Evolutionary conservation across 2,888 invertebrate genomes (phyloP).

Genomic region (Junonia oenone): DNA sequence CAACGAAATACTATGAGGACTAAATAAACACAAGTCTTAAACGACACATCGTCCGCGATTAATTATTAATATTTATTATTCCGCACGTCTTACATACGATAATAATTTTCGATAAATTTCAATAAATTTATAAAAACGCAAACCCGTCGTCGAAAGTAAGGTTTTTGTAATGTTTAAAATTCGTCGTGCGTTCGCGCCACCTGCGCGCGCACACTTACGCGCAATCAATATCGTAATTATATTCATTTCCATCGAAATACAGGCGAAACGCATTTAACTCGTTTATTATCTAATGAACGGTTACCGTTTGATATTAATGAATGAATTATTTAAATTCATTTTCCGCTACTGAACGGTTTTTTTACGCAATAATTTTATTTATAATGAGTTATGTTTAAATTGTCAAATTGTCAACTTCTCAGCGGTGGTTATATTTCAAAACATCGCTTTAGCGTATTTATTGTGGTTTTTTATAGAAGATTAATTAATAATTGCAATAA

Average conservation of each 20-base stretch:
- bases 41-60: too few relatives aligned
- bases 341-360: not conserved
- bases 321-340: not conserved
- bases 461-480: not conserved
- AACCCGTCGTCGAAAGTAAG: not conserved
- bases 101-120: conserved; percentile 22
- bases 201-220: conserved; percentile 33
- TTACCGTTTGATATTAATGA: not conserved
- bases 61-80: conserved; percentile 19
- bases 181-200: conserved; percentile 27
- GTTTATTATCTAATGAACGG: conserved; percentile 1
- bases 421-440: not conserved
- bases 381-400: not conserved
- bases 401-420: not conserved
- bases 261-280: not conserved
- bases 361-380: not conserved
- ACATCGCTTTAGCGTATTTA: not conserved
- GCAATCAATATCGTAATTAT: conserved; percentile 39
- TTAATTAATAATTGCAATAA: not conserved
- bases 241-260: conserved; percentile 34
- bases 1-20: too few relatives aligned
- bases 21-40: too few relatives aligned
- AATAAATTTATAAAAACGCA: conserved; percentile 11
- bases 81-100: not conserved
- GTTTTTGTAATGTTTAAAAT: conserved; percentile 25